Conservation (phyloP, 2,888 invertebrate genomes). For the Agrochola circellaris region DNA sequence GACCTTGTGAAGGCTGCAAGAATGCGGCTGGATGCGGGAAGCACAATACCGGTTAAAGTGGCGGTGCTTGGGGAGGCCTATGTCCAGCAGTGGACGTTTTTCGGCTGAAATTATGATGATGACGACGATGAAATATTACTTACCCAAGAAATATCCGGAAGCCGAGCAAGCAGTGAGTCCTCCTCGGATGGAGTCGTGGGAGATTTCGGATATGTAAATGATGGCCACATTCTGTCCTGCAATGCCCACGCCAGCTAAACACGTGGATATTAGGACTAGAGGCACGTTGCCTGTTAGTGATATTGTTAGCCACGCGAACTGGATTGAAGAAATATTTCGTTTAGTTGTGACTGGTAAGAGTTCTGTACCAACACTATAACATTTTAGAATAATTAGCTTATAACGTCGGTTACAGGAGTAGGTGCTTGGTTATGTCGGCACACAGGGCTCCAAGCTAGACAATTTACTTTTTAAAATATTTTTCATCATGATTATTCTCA, state of each 20-base stretch:
- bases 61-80: background rate
- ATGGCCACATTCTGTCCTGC: constrained; percentile 84
- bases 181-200: constrained; percentile 84
- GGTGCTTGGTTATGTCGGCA: no score
- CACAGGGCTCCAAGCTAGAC: no score
- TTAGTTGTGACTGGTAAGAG: no score
- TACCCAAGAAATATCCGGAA: constrained; percentile 79
- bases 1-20: no score
- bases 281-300: constrained; percentile 75
- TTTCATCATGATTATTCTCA: no score
- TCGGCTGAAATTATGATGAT: background rate
- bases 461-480: no score
- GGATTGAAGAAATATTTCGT: constrained; percentile 54
- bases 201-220: constrained; percentile 84
- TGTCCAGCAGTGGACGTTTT: background rate
- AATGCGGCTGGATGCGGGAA: no score
- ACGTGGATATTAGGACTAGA: constrained; percentile 75
- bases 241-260: constrained; percentile 80
- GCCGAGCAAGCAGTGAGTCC: constrained; percentile 79
- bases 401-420: no score
- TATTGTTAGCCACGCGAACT: constrained; percentile 83
- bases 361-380: no score
- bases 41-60: no score
- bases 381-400: no score
- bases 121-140: background rate